Evolutionary conservation across 2,888 invertebrate species (phyloP), one percentile per base, ranked within the genome.

Genomic region (Lepidonotus clava): DNA sequence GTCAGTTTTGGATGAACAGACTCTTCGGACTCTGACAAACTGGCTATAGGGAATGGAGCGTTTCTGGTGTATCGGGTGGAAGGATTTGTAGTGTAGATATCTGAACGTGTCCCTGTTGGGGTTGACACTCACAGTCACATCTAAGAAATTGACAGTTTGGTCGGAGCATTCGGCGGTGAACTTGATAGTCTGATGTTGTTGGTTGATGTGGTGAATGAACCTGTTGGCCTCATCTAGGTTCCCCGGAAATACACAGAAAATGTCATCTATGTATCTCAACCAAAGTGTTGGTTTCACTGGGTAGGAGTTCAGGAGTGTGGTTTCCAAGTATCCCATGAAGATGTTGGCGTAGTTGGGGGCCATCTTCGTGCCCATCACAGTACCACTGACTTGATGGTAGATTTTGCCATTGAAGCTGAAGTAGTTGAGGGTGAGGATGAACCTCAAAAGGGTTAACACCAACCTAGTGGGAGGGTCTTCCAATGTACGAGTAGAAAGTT

Each of bases 261-360:
- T 40, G 76, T 76, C 76, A 38, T 76, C 76, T 34, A 76, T 76
- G 24, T 34, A 76, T 24, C 76, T 36, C 36, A 76, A n/a, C 76
- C 38, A 40, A 2, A 24, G 2, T 1, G 0, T 1, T 76, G 76
- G 76, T 51, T 41, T 41, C 2, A 83, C 24, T 83, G 14, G 18
- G 4, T 77, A 67, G 51, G 53, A 32, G 2, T 77, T 18, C 24
- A 87, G 87, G 0, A 88, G 28, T 24, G 40, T 46, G 40, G 61
- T 8, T 76, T 76, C 76, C 36, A 85, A 34, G 28, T 66, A 85
- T 53, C 83, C 86, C 61, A 86, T 51, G 24, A 77, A 46, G 21
- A 88, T 24, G 28, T 85, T 89, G 0, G 87, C 88, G 77, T 87
- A 88, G 1, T 85, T 80, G 14, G 88, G 89, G 0, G 87, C 88